These are phyloP conservation scores for Drosophila differens DNA, from an alignment of 2,888 invertebrate species.

Conservation along the genomic window DNA sequence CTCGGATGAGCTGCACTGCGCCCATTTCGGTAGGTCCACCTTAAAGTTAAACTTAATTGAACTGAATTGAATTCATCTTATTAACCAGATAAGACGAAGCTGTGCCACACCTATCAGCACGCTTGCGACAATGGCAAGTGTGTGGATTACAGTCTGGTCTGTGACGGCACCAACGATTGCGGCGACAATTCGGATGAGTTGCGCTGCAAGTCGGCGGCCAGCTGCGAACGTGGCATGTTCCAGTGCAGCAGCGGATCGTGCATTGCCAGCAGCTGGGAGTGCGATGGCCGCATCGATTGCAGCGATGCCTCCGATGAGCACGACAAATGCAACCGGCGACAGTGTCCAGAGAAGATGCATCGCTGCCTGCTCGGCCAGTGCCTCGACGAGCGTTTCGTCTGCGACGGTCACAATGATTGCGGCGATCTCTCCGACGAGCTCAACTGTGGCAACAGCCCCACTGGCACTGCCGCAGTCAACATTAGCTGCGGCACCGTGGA, in stretches of 20 bases:
- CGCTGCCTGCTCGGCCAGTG: conserved; percentile 87
- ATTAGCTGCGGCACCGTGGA: conserved; percentile 85
- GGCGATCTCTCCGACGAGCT: conserved; percentile 87
- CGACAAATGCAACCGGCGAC: conserved; percentile 85
- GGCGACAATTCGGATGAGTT: conserved; percentile 87
- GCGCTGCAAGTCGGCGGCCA: conserved; percentile 79
- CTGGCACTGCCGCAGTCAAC: conserved; percentile 13
- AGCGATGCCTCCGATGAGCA: conserved; percentile 91
- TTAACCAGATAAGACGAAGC: conserved; percentile 66
- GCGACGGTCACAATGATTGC: conserved; percentile 88
- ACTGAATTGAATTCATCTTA: not conserved
- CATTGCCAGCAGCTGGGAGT: conserved; percentile 89
- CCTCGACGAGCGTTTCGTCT: conserved; percentile 86
- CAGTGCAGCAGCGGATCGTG: conserved; percentile 90
- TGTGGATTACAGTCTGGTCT: conserved; percentile 85
- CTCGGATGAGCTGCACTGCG: conserved; percentile 87
- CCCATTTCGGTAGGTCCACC: conserved; percentile 79
- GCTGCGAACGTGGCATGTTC: conserved; percentile 86
- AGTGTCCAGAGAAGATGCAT: conserved; percentile 80
- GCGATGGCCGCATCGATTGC: conserved; percentile 92
- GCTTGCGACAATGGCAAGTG: conserved; percentile 86
- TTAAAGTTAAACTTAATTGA: not conserved
- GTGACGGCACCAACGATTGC: conserved; percentile 87
- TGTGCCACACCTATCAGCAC: conserved; percentile 86
- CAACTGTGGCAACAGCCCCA: conserved; percentile 80